Conservation (phyloP, 2,888 invertebrate species). For the Caenorhabditis sinica region DNA sequence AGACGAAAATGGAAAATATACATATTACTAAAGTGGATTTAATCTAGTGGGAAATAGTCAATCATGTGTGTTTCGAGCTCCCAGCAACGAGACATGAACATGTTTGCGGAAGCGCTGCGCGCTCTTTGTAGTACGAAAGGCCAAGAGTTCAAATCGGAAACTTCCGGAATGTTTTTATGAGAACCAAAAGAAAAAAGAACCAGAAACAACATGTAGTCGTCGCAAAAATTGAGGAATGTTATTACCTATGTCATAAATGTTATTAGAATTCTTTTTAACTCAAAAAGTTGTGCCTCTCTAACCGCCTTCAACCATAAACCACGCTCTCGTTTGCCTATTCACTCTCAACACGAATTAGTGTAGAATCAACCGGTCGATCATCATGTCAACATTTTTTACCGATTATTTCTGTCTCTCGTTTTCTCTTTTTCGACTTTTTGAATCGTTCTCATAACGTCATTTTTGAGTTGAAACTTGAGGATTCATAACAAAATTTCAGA, state of each 20-base stretch:
- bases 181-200: not conserved
- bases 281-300: slow-evolving; percentile 1
- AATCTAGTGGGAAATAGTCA: no score
- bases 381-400: slow-evolving; percentile 23
- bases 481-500: not conserved
- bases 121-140: no score
- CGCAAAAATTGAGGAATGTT: not conserved
- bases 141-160: not conserved
- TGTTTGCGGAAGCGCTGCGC: no score
- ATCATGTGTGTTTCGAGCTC: no score
- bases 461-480: not conserved
- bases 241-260: not conserved
- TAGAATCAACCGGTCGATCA: slow-evolving; percentile 27
- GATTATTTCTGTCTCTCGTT: slow-evolving; percentile 3
- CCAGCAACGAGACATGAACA: no score
- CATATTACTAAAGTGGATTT: no score
- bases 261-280: not conserved
- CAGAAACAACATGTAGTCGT: not conserved
- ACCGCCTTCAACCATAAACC: slow-evolving; percentile 16
- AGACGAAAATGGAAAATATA: no score
- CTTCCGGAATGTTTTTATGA: not conserved
- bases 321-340: slow-evolving; percentile 3
- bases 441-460: not conserved
- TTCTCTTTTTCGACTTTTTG: slow-evolving; percentile 1
- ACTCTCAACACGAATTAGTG: not conserved